These are phyloP conservation scores for Cyrtorhinus lividipennis DNA, from an alignment of 1,140 invertebrate species.

Conservation along the genomic window DNA sequence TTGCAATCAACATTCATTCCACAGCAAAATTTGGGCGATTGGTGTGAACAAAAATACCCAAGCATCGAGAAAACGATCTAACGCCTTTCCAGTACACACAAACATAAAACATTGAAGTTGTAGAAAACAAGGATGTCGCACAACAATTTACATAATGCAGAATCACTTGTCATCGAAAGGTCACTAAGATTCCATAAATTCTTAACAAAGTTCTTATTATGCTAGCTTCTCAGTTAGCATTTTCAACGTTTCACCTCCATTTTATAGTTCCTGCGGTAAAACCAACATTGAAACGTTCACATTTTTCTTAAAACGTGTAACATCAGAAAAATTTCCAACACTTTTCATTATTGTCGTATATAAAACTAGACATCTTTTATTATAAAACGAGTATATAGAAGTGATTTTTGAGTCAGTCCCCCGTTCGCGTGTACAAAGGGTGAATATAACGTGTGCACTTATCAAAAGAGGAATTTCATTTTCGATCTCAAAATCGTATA, in stretches of 20 bases:
- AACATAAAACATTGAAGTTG: no score
- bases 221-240: background rate
- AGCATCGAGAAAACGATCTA: no score
- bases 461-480: background rate
- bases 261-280: background rate
- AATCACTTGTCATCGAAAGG: background rate
- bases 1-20: no score
- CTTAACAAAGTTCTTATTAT: background rate
- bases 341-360: background rate
- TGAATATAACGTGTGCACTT: background rate
- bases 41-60: no score
- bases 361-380: slow-evolving; percentile 7
- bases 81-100: no score
- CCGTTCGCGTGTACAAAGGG: background rate
- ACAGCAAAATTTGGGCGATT: no score
- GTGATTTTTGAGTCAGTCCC: background rate
- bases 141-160: background rate
- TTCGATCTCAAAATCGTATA: background rate
- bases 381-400: background rate
- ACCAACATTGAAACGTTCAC: background rate
- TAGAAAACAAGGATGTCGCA: background rate
- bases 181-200: background rate
- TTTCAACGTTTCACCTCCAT: no score
- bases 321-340: background rate
- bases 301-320: background rate